phyloP scores from a whole-genome alignment of 2,888 invertebrate species.

The Cistogaster globosa region DNA sequence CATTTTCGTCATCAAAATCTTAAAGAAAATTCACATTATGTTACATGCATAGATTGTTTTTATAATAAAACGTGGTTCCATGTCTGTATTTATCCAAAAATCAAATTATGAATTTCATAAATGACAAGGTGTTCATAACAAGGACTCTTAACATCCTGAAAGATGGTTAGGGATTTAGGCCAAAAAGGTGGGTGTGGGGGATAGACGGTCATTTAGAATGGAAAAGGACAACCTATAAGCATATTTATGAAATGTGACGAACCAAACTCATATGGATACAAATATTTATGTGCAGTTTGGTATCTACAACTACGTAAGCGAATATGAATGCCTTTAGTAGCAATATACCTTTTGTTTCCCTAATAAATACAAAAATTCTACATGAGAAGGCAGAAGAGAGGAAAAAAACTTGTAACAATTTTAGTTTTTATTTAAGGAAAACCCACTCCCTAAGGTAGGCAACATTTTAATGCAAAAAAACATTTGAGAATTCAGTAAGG shows the following conservation, averaged over 20 bases:
- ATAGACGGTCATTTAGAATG: background rate
- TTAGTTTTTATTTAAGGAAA: constrained; percentile 40
- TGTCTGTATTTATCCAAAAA: constrained; percentile 77
- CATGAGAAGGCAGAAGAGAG: constrained; percentile 20
- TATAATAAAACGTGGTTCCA: constrained; percentile 79
- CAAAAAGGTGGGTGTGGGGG: constrained; percentile 37
- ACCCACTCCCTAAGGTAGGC: constrained; percentile 54
- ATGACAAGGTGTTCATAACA: constrained; percentile 74
- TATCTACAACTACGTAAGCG: background rate
- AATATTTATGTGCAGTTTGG: background rate
- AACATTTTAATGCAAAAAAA: constrained; percentile 41
- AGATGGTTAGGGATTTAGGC: constrained; percentile 3
- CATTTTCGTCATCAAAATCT: constrained; percentile 43
- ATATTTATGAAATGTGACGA: constrained; percentile 70
- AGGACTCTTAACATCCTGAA: constrained; percentile 25
- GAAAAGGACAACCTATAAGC: constrained; percentile 67
- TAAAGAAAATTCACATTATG: constrained; percentile 54
- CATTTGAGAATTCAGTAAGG: background rate
- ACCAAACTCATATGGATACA: constrained; percentile 46
- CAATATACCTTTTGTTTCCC: constrained; percentile 55
- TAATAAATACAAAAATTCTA: background rate
- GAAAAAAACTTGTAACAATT: constrained; percentile 61
- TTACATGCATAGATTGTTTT: constrained; percentile 44
- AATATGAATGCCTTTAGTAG: constrained; percentile 48
- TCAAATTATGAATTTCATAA: constrained; percentile 81